phyloP scores from a whole-genome alignment of 2,797 vertebrate species.

The Sphenodon punctatus region DNA sequence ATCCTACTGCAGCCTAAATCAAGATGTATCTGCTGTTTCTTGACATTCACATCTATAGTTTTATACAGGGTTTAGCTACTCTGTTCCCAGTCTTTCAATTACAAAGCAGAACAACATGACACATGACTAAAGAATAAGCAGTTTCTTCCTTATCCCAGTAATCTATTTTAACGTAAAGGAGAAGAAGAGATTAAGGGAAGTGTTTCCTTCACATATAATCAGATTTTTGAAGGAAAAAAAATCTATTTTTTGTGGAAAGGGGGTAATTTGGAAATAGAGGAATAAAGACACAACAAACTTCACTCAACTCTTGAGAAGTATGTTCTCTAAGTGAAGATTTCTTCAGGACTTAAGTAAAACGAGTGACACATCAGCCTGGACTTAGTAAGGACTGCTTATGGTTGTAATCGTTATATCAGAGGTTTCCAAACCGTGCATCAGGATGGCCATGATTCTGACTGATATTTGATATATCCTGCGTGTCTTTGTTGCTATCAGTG shows the following conservation, averaged over 20 bases:
- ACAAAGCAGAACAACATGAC: not conserved
- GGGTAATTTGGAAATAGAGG: not conserved
- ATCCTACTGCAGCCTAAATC: not conserved
- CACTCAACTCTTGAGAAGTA: not conserved
- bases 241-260: not conserved
- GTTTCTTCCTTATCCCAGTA: not conserved
- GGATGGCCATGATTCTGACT: too few species aligned
- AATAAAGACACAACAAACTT: not conserved
- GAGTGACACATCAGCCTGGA: not conserved
- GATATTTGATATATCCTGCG: too few species aligned
- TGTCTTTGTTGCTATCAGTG: too few species aligned
- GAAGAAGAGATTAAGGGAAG: not conserved
- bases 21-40: not conserved
- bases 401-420: too few species aligned
- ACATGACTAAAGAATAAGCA: not conserved
- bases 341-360: slow-evolving; percentile 6
- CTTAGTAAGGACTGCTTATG: not conserved
- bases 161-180: not conserved
- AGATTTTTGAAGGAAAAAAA: slow-evolving; percentile 25
- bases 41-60: not conserved
- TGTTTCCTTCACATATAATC: slow-evolving; percentile 6
- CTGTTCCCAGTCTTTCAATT: not conserved
- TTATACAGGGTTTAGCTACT: not conserved
- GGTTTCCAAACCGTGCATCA: too few species aligned
- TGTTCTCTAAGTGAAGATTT: not conserved